Base-by-base conservation (phyloP, 2,888 invertebrate species). In the Eilema depressum region DNA sequence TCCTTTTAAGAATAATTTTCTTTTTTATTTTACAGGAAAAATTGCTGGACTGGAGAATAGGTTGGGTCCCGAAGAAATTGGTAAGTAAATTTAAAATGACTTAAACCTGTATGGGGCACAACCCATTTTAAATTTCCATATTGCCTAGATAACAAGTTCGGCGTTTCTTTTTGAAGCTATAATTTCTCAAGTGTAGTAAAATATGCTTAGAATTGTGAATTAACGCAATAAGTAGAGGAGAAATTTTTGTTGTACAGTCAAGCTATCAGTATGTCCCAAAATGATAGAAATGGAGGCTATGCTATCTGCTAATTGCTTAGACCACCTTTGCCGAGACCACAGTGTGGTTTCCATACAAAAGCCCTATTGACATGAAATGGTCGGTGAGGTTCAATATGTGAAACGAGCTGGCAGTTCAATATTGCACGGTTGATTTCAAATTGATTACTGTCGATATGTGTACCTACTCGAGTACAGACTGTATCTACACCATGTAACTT, bases 301-400 rank as follows among this genome's bases (percentile, higher is more conserved):
- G 86, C 91, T 89, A 93, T 92, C 89, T 89, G 83, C 89, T 92
- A 92, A 93, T 93, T 93, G 92, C 88, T 85, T 83, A 85, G 84
- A 85, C 88, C 88, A 90, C 92, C 91, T 91, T 89, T 88, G 88
- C 84, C 85, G 80, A 82, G 86, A 86, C 87, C 88, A 84, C 86
- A 82, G 74, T 91, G 91, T 83, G 92, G 93, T 91, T 89, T 83
- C 84, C 86, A 89, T 90, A 90, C 91, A 89, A 90, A 92, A 92
- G 91, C 89, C 85, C 84, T 87, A 91, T 89, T 92, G 92, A 89
- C 84, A 86, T 83, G 85, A 85, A 89, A 90, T 88, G 84, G 86
- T 74, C 69, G 57, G 80, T 71, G 79, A 80, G 81, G 76, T 82
- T 83, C 84, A 85, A 87, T 89, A 86, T 82, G 86, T 78, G 87